A percentile compares a stretch with the other conserved stretches of the same genome.
Conservation (phyloP, 2,797 vertebrate genomes). For the Acanthurus leucopareius region DNA sequence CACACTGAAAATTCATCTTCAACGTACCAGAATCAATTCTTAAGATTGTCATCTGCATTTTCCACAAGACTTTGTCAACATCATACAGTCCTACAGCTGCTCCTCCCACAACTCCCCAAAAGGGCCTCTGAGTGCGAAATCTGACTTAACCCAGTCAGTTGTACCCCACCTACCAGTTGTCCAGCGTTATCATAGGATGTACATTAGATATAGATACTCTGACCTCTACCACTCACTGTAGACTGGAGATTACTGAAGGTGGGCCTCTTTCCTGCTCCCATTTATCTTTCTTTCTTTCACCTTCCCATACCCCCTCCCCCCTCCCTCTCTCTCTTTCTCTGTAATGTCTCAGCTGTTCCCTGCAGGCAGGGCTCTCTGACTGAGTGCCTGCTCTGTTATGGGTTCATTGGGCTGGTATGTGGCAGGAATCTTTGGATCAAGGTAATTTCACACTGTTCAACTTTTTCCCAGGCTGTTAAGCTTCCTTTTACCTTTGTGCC, state of each 20-base stretch:
- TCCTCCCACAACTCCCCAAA: conserved; percentile 2
- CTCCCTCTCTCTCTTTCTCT: conserved; percentile 43
- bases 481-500: conserved; percentile 89
- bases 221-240: conserved; percentile 61
- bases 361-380: conserved; percentile 77
- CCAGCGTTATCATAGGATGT: conserved; percentile 63
- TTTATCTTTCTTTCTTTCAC: conserved; percentile 81
- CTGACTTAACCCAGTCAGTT: conserved; percentile 22
- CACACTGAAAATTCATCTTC: neutral
- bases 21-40: neutral
- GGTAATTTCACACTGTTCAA: conserved; percentile 90
- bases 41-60: conserved; percentile 13
- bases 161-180: conserved; percentile 61
- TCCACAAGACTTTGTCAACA: conserved; percentile 12
- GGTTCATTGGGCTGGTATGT: conserved; percentile 89
- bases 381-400: conserved; percentile 86
- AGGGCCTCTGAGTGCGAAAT: conserved; percentile 28
- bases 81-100: conserved; percentile 30
- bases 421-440: conserved; percentile 90
- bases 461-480: conserved; percentile 90
- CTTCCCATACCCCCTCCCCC: conserved; percentile 40
- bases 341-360: conserved; percentile 85
- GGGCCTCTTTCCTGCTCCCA: conserved; percentile 79
- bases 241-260: conserved; percentile 69
- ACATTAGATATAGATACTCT: conserved; percentile 66